A percentile compares a stretch with the other conserved stretches of the same genome.
Conservation (phyloP, 2,888 invertebrate species). For the Boloria selene region DNA sequence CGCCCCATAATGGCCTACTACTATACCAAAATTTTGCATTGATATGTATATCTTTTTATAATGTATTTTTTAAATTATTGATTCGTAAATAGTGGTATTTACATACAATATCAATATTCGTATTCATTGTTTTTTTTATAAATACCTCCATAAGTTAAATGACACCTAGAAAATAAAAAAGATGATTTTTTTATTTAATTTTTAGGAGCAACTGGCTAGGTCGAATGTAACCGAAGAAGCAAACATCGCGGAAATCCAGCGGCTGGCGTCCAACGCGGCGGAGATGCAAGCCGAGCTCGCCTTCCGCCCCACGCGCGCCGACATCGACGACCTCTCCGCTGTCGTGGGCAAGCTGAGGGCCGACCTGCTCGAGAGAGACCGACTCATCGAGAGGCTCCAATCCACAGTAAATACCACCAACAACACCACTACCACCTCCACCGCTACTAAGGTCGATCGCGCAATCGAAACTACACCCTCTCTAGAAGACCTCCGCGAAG, state of each 20-base stretch:
- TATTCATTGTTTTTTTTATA: too few species aligned
- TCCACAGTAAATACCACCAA: slow-evolving; percentile 39
- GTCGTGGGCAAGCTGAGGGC: slow-evolving; percentile 60
- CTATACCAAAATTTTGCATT: too few species aligned
- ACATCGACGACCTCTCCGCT: slow-evolving; percentile 80
- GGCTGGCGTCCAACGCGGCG: slow-evolving; percentile 72
- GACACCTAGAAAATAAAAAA: too few species aligned
- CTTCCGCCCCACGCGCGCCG: slow-evolving; percentile 81
- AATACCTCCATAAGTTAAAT: too few species aligned
- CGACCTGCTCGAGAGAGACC: slow-evolving; percentile 54
- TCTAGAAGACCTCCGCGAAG: slow-evolving; percentile 49
- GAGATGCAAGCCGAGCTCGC: slow-evolving; percentile 83
- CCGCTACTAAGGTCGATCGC: slow-evolving; percentile 40
- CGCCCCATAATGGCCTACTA: too few species aligned
- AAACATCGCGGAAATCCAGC: slow-evolving; percentile 81
- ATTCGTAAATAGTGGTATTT: too few species aligned
- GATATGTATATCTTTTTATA: too few species aligned
- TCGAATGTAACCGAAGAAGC: slow-evolving; percentile 81
- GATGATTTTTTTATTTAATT: slow-evolving; percentile 20
- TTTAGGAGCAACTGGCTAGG: slow-evolving; percentile 66
- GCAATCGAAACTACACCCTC: slow-evolving; percentile 46
- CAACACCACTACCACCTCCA: slow-evolving; percentile 43
- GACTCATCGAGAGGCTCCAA: slow-evolving; percentile 51
- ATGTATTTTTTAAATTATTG: too few species aligned
- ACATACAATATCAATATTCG: too few species aligned